These are phyloP conservation scores for Idris sp. DNA, from an alignment of 1,140 invertebrate species.

Conservation along the genomic window DNA sequence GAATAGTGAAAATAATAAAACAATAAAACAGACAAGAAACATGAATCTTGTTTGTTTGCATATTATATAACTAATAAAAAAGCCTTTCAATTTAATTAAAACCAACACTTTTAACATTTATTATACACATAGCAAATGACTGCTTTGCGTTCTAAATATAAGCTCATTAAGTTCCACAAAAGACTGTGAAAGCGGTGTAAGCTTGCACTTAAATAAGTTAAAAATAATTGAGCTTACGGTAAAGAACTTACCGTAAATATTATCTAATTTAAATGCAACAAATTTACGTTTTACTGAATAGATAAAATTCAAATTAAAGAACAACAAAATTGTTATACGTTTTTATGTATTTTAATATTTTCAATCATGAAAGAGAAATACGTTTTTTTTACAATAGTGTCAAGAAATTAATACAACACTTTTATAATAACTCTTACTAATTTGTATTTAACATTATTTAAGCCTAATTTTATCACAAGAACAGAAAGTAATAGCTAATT, in stretches of 20 bases:
- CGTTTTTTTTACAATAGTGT: too few relatives aligned
- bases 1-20: too few relatives aligned
- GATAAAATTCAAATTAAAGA: conserved; percentile 2
- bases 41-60: too few relatives aligned
- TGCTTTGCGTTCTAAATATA: conserved; percentile 45
- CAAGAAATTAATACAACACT: too few relatives aligned
- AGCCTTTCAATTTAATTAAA: conserved; percentile 23
- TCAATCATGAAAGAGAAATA: too few relatives aligned
- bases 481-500: conserved; percentile 28
- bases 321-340: too few relatives aligned
- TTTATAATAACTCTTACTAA: too few relatives aligned
- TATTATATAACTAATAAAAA: too few relatives aligned
- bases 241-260: conserved; percentile 26
- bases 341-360: too few relatives aligned
- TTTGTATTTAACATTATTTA: too few relatives aligned
- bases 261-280: conserved; percentile 21
- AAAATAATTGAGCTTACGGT: conserved; percentile 46
- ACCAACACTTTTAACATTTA: conserved; percentile 37
- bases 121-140: conserved; percentile 35
- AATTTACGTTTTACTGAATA: conserved; percentile 10
- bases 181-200: conserved; percentile 41
- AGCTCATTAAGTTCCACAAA: conserved; percentile 46
- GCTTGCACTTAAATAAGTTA: conserved; percentile 45
- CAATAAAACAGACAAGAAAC: too few relatives aligned
- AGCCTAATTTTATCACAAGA: conserved; percentile 10